These are phyloP conservation scores for Manis javanica DNA, from an alignment of 2,797 vertebrate species.

Conservation along the genomic window DNA sequence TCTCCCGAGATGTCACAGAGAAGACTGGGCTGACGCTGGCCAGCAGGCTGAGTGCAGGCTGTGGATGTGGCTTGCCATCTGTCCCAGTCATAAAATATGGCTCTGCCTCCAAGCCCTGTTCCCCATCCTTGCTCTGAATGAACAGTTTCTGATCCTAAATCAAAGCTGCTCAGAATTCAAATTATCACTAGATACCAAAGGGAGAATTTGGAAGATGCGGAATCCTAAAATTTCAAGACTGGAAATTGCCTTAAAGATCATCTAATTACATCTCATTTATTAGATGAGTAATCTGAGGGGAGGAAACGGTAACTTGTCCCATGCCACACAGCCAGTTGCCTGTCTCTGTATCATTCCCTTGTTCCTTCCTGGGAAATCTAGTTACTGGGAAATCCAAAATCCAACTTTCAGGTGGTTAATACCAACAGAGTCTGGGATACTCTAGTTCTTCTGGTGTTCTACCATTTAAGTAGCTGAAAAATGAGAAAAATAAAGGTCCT, in stretches of 20 bases:
- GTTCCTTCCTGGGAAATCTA: neutral
- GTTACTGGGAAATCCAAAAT: neutral
- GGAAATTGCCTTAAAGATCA: neutral
- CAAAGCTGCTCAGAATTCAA: constrained; percentile 14
- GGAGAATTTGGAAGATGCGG: neutral
- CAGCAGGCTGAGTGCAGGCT: neutral
- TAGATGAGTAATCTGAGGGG: neutral
- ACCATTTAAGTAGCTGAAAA: neutral
- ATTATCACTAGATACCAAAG: neutral
- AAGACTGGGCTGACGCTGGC: neutral
- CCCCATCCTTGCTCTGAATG: neutral
- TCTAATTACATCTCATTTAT: neutral
- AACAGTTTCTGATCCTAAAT: constrained; percentile 37
- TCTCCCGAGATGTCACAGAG: neutral
- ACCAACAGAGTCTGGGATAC: neutral
- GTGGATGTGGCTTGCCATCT: neutral
- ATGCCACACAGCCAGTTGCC: neutral
- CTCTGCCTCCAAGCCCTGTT: neutral
- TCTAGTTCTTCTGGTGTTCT: neutral
- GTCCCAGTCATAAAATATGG: neutral
- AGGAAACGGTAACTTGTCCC: neutral
- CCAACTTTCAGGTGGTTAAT: neutral
- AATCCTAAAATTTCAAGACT: neutral
- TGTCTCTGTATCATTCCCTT: neutral
- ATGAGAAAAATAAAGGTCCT: neutral